A percentile compares a stretch with the other conserved stretches of the same genome.
phyloP scores from a whole-genome alignment of 2,113 vertebrate genomes.

The Numenius arquata region DNA sequence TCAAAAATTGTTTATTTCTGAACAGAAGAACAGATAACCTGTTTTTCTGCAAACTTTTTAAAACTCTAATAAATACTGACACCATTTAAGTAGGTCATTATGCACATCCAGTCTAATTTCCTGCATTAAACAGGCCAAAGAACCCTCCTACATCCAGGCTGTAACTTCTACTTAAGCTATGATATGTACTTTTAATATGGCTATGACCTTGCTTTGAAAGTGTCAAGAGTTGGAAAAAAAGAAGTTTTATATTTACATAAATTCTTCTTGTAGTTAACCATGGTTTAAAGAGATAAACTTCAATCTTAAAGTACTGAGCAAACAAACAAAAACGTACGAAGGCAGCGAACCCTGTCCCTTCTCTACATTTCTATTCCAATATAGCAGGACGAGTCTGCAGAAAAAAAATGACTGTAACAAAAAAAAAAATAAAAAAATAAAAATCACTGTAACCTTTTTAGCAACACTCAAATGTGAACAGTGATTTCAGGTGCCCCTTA shows the following conservation, averaged over 20 bases:
- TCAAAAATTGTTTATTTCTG: neutral
- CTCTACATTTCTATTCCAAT: neutral
- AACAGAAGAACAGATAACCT: neutral
- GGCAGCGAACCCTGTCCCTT: neutral
- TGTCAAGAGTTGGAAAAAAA: neutral
- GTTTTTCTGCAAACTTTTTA: neutral
- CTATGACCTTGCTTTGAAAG: neutral
- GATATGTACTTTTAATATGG: neutral
- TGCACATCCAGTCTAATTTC: neutral
- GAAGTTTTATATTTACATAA: neutral
- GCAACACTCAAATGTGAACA: neutral
- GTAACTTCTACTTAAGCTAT: neutral
- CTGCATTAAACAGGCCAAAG: neutral
- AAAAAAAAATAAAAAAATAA: neutral
- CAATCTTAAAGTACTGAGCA: neutral
- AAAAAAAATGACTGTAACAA: neutral
- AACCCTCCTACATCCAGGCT: neutral
- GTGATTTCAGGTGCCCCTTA: slow-evolving; percentile 37
- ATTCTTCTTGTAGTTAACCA: neutral
- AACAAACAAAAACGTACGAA: neutral
- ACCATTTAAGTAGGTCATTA: neutral
- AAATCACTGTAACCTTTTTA: neutral
- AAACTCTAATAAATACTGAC: neutral
- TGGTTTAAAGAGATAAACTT: neutral
- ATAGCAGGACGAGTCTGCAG: neutral